Conservation (phyloP, 2,888 invertebrate species). For the Plemyria rubiginata region DNA sequence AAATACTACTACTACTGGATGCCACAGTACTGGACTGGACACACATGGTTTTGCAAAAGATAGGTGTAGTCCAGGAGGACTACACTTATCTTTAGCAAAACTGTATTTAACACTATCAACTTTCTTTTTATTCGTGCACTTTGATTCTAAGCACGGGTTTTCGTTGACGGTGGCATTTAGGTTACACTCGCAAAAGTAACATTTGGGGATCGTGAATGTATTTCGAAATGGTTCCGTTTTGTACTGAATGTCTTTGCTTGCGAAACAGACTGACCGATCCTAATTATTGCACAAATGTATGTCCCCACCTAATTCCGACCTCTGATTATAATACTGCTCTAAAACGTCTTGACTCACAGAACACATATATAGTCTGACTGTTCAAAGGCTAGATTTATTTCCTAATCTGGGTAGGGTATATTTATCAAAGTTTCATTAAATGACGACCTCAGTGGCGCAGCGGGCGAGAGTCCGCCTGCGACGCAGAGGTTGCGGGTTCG, state of each 20-base stretch:
- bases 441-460: no score
- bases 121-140: conserved; percentile 63
- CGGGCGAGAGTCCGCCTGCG: no score
- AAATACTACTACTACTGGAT: conserved; percentile 45
- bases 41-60: conserved; percentile 49
- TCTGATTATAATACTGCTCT: no score
- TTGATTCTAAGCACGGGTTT: conserved; percentile 61
- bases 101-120: conserved; percentile 49
- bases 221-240: conserved; percentile 66
- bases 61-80: conserved; percentile 60
- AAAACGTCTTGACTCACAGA: no score
- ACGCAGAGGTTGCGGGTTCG: no score
- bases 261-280: conserved; percentile 51
- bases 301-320: no score
- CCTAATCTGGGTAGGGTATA: no score
- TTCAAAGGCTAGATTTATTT: no score
- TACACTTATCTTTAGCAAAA: conserved; percentile 52
- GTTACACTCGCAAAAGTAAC: conserved; percentile 70
- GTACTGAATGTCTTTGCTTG: conserved; percentile 71
- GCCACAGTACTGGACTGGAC: conserved; percentile 59
- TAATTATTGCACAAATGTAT: conserved; percentile 65
- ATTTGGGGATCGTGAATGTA: conserved; percentile 62
- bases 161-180: conserved; percentile 58
- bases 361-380: no score
- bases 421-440: no score